A percentile compares a stretch with the other conserved stretches of the same genome.
Conservation (phyloP, 2,888 invertebrate species). For the Troides oblongomaculatus region DNA sequence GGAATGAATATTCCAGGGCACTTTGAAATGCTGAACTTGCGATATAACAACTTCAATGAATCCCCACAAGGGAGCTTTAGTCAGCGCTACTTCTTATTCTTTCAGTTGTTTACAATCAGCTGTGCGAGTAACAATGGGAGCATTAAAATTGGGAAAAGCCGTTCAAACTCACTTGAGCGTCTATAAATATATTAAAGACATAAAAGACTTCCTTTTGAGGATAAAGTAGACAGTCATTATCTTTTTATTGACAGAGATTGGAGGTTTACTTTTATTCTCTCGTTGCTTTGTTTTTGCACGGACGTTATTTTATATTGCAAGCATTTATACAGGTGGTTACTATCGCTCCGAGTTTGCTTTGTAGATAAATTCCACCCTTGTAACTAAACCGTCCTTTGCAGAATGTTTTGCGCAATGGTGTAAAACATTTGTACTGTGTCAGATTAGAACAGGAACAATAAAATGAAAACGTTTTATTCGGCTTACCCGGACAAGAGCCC, state of each 20-base stretch:
- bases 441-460: constrained; percentile 25
- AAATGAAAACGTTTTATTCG: constrained; percentile 23
- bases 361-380: constrained; percentile 23
- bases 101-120: constrained; percentile 23
- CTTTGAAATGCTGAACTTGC: constrained; percentile 39
- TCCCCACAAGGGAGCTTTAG: constrained; percentile 30
- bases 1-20: constrained; percentile 64
- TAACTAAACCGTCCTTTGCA: constrained; percentile 22
- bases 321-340: constrained; percentile 24
- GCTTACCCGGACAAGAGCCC: constrained; percentile 2
- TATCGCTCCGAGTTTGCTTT: constrained; percentile 19
- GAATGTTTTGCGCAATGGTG: constrained; percentile 21
- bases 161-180: constrained; percentile 15
- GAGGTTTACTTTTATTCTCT: constrained; percentile 37
- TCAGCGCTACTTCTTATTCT: constrained; percentile 31
- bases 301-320: constrained; percentile 27
- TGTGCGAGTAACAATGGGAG: constrained; percentile 5
- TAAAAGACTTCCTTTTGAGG: constrained; percentile 26
- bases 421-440: constrained; percentile 28
- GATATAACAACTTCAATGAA: constrained; percentile 28
- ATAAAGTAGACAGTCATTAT: constrained; percentile 34
- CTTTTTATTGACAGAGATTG: constrained; percentile 39
- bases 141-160: constrained; percentile 13
- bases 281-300: constrained; percentile 32
- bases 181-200: constrained; percentile 31